These are phyloP conservation scores for Lasioglossum zephyrum DNA, from an alignment of 2,888 invertebrate species.

Conservation along the genomic window DNA sequence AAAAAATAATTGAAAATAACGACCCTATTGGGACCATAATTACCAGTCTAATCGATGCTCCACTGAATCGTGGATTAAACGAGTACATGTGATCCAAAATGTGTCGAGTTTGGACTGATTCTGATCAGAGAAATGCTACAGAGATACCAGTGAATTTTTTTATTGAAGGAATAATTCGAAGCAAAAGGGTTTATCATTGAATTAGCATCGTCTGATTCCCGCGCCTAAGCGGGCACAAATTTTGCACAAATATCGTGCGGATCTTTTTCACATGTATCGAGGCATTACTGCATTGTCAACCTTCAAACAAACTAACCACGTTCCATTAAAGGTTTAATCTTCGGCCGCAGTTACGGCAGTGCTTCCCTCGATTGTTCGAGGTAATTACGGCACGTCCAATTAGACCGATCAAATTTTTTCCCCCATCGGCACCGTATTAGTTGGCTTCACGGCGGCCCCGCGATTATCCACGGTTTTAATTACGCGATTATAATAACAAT, in stretches of 20 bases:
- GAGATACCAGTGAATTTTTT: no score
- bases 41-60: no score
- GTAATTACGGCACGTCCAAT: conserved; percentile 21
- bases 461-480: not conserved
- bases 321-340: conserved; percentile 40
- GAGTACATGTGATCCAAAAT: no score
- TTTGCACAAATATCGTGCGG: not conserved
- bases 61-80: no score
- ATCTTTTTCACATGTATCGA: not conserved
- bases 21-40: no score
- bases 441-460: not conserved
- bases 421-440: not conserved
- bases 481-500: not conserved
- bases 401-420: not conserved
- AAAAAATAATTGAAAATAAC: no score
- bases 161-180: no score
- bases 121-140: no score
- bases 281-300: not conserved
- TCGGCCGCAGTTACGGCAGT: conserved; percentile 7
- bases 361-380: conserved; percentile 25
- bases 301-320: not conserved
- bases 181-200: no score
- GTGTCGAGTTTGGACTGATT: no score
- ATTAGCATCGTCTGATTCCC: no score
- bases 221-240: no score